Conservation (phyloP, 30 jellyfish, hydroid and myxozoan genomes). For the Chrysaora quinquecirrha region DNA sequence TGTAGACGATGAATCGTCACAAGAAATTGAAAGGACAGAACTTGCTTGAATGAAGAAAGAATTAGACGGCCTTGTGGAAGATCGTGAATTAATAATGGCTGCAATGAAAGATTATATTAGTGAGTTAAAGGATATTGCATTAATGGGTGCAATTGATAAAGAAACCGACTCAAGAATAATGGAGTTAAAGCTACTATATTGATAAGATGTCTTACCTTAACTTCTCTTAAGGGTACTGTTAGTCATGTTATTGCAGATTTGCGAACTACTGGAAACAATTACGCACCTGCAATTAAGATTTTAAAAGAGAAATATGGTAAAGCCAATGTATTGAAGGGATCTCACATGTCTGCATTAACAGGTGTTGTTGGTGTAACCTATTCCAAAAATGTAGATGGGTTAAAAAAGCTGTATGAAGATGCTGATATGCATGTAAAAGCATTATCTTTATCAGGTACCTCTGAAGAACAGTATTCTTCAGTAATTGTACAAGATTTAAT, state of each 20-base stretch:
- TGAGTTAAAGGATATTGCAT: conserved; percentile 33
- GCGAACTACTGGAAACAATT: conserved; percentile 45
- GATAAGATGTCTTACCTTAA: conserved; percentile 17
- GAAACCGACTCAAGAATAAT: conserved; percentile 16
- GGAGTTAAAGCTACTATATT: not conserved
- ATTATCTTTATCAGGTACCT: conserved; percentile 6
- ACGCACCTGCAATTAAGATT: conserved; percentile 40
- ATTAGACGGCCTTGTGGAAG: conserved; percentile 7
- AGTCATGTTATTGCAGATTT: conserved; percentile 37
- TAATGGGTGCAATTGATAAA: conserved; percentile 26
- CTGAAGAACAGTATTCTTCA: not conserved
- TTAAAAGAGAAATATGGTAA: conserved; percentile 45
- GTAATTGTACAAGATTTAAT: conserved; percentile 14
- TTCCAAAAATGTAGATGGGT: conserved; percentile 43
- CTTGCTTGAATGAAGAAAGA: conserved; percentile 2
- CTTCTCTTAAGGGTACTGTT: conserved; percentile 46
- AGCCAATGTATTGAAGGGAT: conserved; percentile 21
- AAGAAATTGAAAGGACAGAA: conserved; percentile 3
- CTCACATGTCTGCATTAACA: conserved; percentile 37
- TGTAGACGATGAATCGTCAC: conserved; percentile 32
- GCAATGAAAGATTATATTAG: conserved; percentile 18
- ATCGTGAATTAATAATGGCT: conserved; percentile 23
- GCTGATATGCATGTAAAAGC: conserved; percentile 44
- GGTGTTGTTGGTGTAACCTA: conserved; percentile 36
- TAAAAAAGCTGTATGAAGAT: conserved; percentile 32